phyloP scores from a whole-genome alignment of 2,797 vertebrate species.

The Rachycentron canadum region DNA sequence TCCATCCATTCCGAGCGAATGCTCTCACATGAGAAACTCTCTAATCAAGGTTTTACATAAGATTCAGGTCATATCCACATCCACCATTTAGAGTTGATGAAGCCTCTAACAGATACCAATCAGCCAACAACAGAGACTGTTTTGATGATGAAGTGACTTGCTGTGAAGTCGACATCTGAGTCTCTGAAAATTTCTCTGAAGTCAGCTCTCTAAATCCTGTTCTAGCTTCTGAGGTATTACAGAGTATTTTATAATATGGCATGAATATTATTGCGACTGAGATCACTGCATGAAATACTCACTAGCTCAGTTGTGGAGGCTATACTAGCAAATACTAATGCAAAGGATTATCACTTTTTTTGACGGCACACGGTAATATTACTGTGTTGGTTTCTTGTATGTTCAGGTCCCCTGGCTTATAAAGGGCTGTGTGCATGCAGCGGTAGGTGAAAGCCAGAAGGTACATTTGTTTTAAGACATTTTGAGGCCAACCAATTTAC shows the following conservation, averaged over 20 bases:
- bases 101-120: background rate
- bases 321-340: background rate
- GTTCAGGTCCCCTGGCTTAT: background rate
- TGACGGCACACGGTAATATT: too few relatives aligned
- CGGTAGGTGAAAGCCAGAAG: background rate
- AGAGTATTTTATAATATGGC: background rate
- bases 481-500: background rate
- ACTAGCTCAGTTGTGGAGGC: background rate
- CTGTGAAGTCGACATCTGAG: background rate
- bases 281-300: background rate
- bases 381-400: too few relatives aligned
- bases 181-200: background rate
- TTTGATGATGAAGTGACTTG: conserved; percentile 7
- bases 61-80: background rate
- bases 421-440: background rate
- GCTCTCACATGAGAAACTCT: background rate
- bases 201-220: background rate
- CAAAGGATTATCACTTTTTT: background rate
- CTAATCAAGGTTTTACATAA: background rate
- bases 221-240: background rate
- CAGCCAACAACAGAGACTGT: background rate
- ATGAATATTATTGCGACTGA: background rate
- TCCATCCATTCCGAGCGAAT: background rate
- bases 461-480: background rate
- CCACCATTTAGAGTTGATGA: background rate